Evolutionary conservation across 2,797 vertebrate genomes (phyloP), one percentile per base, ranked within the genome.

Genomic region (Alosa sapidissima): DNA sequence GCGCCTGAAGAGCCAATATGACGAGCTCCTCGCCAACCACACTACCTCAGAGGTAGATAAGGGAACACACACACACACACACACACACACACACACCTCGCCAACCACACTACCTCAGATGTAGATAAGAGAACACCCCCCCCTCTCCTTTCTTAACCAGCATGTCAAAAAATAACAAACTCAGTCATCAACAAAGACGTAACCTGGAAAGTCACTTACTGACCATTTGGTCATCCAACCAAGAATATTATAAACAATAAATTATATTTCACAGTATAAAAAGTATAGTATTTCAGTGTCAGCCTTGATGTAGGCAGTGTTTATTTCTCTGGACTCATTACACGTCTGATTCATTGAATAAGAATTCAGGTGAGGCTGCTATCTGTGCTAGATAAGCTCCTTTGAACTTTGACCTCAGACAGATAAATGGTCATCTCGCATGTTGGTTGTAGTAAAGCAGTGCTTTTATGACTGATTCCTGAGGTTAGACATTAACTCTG

Each of bases 21-120:
- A 96, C 85, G 94, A 97, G 88, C 96, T 99, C 91, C 96, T 97
- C 92, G 93, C 94, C 83, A 94, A 97, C 83, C 95, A 95, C 91
- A 94, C 94, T 89, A 96, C 95, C 90, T 96, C 97, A 68, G 96
- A 99, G 97, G 98, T 99, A 62, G n/a, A n/a, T n/a, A n/a, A n/a
- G n/a, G n/a, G n/a, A n/a, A n/a, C n/a, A n/a, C n/a, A n/a, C n/a
- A n/a, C n/a, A n/a, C n/a, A n/a, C n/a, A n/a, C n/a, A n/a, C n/a
- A n/a, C n/a, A n/a, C n/a, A n/a, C n/a, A n/a, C n/a, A n/a, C n/a
- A n/a, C n/a, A n/a, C n/a, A n/a, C 91, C 96, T 97, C 92, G 93
- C 94, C 83, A 94, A 97, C 83, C 95, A 95, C 91, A 94, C 94
- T 89, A 96, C 95, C 90, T 96, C 97, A 68, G 96, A 99, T 97